Conservation (phyloP, 1,140 invertebrate species). For the Glossosoma conforme region DNA sequence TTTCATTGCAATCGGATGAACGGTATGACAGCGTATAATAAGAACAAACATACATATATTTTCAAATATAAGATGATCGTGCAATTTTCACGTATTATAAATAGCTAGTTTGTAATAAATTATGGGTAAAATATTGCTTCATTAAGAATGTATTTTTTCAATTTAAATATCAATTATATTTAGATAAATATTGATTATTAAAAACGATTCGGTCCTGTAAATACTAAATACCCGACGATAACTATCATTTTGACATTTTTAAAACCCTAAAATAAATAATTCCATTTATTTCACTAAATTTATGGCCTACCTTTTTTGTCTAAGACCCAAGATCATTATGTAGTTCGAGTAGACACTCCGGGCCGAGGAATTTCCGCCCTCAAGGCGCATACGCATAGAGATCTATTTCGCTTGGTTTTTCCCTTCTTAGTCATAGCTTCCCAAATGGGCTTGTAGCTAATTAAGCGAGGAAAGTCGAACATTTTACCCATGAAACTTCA, state of each 20-base stretch:
- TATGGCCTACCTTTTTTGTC: constrained; percentile 16
- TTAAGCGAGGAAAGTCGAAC: constrained; percentile 18
- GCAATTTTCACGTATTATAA: too few relatives aligned
- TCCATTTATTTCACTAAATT: constrained; percentile 20
- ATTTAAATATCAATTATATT: background rate
- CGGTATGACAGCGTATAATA: too few relatives aligned
- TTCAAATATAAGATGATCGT: too few relatives aligned
- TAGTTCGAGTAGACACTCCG: too few relatives aligned
- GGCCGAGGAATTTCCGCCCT: background rate
- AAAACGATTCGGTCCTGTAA: background rate
- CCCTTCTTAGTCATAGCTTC: constrained; percentile 12
- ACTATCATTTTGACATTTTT: constrained; percentile 21
- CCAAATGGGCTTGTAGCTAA: constrained; percentile 22
- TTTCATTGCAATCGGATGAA: too few relatives aligned
- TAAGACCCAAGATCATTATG: too few relatives aligned
- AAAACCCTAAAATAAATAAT: constrained; percentile 22
- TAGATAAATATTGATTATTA: background rate
- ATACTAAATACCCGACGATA: constrained; percentile 14
- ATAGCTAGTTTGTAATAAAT: too few relatives aligned
- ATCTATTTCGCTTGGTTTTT: background rate
- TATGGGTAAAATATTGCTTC: too few relatives aligned
- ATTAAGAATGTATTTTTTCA: too few relatives aligned
- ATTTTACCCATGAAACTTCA: too few relatives aligned
- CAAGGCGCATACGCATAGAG: background rate
- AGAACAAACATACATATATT: too few relatives aligned